Evolutionary conservation across 2,113 vertebrate genomes (phyloP).

Genomic region (Centrocercus urophasianus): DNA sequence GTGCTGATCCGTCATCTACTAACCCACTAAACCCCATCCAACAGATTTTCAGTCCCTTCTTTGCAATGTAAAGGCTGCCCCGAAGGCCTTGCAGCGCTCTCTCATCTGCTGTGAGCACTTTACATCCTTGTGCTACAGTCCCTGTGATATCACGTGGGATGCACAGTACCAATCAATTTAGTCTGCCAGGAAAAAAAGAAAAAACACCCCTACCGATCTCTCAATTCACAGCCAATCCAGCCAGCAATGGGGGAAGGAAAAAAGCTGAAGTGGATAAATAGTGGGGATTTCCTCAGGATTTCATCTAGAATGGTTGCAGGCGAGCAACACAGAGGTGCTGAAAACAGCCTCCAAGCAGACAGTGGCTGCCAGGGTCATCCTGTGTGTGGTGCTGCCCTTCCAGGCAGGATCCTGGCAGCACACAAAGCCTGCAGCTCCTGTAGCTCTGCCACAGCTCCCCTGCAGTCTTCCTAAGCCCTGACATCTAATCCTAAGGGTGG

Average conservation of each 20-base stretch:
- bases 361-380: background rate
- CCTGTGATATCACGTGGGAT: background rate
- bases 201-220: background rate
- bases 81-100: background rate
- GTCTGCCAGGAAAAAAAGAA: background rate
- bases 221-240: background rate
- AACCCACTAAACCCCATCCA: background rate
- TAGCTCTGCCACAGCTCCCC: background rate
- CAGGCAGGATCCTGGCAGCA: fast-evolving
- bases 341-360: background rate
- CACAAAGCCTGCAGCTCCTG: background rate
- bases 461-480: fast-evolving
- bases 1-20: background rate
- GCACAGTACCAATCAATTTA: background rate
- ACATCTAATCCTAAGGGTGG: background rate
- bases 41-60: background rate
- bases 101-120: background rate
- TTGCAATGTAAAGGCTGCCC: background rate
- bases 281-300: background rate
- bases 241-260: background rate
- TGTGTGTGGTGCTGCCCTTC: background rate
- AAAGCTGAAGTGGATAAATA: background rate
- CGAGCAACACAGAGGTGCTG: background rate
- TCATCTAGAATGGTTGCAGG: background rate
- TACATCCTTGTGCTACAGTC: background rate